A percentile compares a stretch with the other conserved stretches of the same genome.
Evolutionary conservation across 1,140 invertebrate genomes (phyloP).

Genomic region (Matsumurasca onukii): DNA sequence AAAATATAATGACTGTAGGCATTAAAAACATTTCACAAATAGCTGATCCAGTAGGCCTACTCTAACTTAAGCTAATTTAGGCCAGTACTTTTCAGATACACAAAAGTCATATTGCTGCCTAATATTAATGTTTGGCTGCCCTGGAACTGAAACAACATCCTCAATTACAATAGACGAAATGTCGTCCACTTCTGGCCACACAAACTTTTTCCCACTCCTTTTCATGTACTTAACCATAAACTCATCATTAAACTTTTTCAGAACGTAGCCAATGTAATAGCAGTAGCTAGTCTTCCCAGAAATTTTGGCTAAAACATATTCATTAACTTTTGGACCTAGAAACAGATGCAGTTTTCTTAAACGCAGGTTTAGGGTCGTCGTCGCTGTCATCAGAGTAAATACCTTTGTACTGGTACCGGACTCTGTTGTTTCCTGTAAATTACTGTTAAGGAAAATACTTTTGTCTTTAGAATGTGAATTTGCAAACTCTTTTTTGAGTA

Average conservation of each 20-base stretch:
- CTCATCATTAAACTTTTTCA: background rate
- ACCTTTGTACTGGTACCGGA: background rate
- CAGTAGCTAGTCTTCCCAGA: background rate
- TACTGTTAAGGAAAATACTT: slow-evolving; percentile 6
- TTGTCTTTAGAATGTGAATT: background rate
- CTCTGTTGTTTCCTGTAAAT: slow-evolving; percentile 7
- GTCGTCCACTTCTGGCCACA: slow-evolving; percentile 12
- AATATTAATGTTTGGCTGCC: background rate
- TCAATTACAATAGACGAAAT: background rate
- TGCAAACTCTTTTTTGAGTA: background rate
- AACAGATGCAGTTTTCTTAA: too few species aligned
- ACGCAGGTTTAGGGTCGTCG: background rate
- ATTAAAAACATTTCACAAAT: too few species aligned
- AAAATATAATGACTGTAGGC: too few species aligned
- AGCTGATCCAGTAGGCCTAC: too few species aligned
- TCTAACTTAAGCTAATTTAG: background rate
- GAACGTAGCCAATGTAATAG: background rate
- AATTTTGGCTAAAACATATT: slow-evolving; percentile 12
- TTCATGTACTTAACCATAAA: background rate
- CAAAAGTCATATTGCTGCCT: slow-evolving; percentile 12
- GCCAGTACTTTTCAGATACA: background rate
- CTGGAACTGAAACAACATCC: background rate
- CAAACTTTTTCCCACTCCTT: slow-evolving; percentile 16
- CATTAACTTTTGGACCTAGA: slow-evolving; percentile 1
- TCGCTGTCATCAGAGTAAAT: background rate